Conservation (phyloP, 2,113 vertebrate genomes). For the Peromyscus californicus region DNA sequence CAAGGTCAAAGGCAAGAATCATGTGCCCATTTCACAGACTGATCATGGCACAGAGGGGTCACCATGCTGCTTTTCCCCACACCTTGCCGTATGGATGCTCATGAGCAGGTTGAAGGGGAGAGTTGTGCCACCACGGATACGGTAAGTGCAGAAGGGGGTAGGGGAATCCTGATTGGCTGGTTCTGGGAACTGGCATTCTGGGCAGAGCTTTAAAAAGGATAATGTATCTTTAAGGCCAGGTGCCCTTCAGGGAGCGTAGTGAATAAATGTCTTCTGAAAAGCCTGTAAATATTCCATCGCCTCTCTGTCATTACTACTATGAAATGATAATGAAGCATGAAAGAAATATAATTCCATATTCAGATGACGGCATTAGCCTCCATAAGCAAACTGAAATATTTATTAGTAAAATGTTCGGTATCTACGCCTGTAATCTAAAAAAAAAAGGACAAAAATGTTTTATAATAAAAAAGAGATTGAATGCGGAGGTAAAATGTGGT, state of each 20-base stretch:
- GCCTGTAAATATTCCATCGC: slow-evolving; percentile 95
- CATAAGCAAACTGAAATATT: slow-evolving; percentile 98
- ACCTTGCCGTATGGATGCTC: slow-evolving; percentile 74
- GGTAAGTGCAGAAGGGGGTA: neutral
- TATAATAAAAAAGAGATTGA: slow-evolving; percentile 96
- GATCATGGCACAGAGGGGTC: neutral
- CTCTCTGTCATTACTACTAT: slow-evolving; percentile 94
- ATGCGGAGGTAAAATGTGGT: slow-evolving; percentile 95
- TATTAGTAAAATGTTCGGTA: slow-evolving; percentile 94
- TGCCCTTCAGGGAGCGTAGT: slow-evolving; percentile 94
- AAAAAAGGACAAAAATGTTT: slow-evolving; percentile 93
- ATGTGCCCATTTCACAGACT: slow-evolving; percentile 72
- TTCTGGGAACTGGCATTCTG: slow-evolving; percentile 88
- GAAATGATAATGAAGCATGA: slow-evolving; percentile 97
- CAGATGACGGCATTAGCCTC: slow-evolving; percentile 96
- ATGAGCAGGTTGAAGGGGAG: neutral
- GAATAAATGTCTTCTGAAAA: slow-evolving; percentile 95
- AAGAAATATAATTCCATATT: slow-evolving; percentile 96
- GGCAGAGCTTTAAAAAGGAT: slow-evolving; percentile 90
- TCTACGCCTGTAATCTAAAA: slow-evolving; percentile 92
- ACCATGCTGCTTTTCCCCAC: neutral
- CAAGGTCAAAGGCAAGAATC: neutral
- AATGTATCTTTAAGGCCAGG: slow-evolving; percentile 94
- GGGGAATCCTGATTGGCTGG: slow-evolving; percentile 88
- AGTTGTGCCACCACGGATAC: neutral